Evolutionary conservation across 2,888 invertebrate genomes (phyloP), one percentile per base, ranked within the genome.

Genomic region (Orthosia gracilis): DNA sequence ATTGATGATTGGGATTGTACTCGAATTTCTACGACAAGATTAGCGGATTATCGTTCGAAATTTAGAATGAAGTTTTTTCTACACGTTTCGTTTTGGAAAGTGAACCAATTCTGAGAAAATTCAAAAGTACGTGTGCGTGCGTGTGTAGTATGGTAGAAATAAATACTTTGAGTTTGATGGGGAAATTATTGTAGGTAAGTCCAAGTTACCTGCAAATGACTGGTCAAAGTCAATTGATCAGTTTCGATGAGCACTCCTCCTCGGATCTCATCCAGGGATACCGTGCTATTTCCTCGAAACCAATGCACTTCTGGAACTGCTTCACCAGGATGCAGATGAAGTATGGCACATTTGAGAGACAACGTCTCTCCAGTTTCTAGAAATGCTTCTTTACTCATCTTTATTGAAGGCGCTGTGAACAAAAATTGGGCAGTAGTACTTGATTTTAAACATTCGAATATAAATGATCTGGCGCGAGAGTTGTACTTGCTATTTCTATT

Each of bases 231-330:
- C 72, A 95, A 82, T 63, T 94, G 94, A 82, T 96, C 96, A 3
- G 96, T 96, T 79, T 96, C 96, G 12, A 96, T 92, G 3, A 95
- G 89, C 18, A 96, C 95, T 65, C 97, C 97, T 76, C 97, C 95
- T 69, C 96, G 87, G 12, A 92, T 76, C 82, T 96, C 96, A 55
- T 96, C 96, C 49, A 96, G 82, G 0, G 94, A 92, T 3, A 89
- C 85, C 2, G 91, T 91, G 54, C 81, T 91, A 74, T 94, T 94
- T 0, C 95, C 95, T 61, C 93, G 88, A 77, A 93, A 95, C 96
- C 96, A 96, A 63, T 92, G 92, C 79, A 96, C 84, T 69, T 91
- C 91, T 0, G 95, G 95, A 4, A 89, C 87, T 0, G 74, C 84
- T 3, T 93, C 94, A 0, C 93, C 93, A 1, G 94, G 88, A 76